Evolutionary conservation across 2,113 vertebrate species (phyloP), one percentile per base, ranked within the genome.

Genomic region (Neolamprologus caudopunctatus): DNA sequence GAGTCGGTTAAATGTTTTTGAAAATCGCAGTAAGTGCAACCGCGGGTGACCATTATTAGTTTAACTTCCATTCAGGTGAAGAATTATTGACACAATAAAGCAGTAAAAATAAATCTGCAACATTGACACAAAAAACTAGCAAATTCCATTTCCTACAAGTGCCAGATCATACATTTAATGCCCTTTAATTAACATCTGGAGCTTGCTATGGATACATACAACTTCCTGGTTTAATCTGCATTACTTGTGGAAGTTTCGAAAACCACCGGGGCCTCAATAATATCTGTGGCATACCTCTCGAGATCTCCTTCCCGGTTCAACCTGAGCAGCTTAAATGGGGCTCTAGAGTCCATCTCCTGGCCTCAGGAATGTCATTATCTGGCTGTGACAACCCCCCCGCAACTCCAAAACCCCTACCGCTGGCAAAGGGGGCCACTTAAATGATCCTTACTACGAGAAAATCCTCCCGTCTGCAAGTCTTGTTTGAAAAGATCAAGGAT

Each of bases 351-450:
- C 94, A 96, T 96, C 96, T 95, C 96, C 88, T 86, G 94, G 96
- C 89, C 93, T 96, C 93, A 96, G 96, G 96, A 97, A 97, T 97
- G 96, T 96, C 95, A 97, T 97, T 96, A 96, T 96, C 91, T 91
- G 89, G 88, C 92, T 89, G 89, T 42, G 89, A 92, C 91, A 73
- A 28, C 90, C 93, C 94, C 88, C 86, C 71, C 73, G 84, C 9
- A 88, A 88, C 83, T 90, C 89, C 81, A 87, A 87, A 93, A 94
- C 40, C 88, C 91, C 80, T 47, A 81, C 89, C 87, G 58, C 28
- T 92, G 75, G 87, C 84, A 84, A 85, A 92, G 79, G 95, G 94
- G 94, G 93, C 95, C 94, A 93, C 93, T 95, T 95, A 96, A 78
- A 78, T 51, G 4, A 51, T 51, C 28, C 94, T 93, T 91, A 90